These are phyloP conservation scores for Xiphydria camelus DNA, from an alignment of 2,888 invertebrate genomes.

Conservation along the genomic window DNA sequence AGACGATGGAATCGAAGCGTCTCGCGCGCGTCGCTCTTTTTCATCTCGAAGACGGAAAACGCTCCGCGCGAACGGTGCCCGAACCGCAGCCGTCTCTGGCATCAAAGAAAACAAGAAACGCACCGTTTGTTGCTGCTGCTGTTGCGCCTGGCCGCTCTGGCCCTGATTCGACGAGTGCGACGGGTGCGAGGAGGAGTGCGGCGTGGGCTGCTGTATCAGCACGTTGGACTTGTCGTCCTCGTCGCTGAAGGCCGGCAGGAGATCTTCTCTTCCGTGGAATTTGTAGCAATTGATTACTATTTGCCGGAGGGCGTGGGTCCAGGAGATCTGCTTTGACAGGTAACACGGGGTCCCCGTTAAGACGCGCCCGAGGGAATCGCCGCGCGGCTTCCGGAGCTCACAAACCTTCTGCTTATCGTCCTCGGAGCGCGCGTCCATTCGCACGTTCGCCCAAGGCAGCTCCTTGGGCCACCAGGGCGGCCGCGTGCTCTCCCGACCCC, in stretches of 20 bases:
- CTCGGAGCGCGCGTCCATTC: constrained; percentile 95
- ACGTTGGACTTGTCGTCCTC: constrained; percentile 80
- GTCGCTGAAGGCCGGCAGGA: constrained; percentile 91
- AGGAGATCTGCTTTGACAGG: constrained; percentile 78
- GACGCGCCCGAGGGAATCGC: constrained; percentile 3
- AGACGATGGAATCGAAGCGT: no score
- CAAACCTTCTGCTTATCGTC: constrained; percentile 94
- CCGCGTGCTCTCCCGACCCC: constrained; percentile 94
- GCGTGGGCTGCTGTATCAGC: constrained; percentile 61
- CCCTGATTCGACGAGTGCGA: constrained; percentile 43
- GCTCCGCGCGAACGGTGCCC: no score
- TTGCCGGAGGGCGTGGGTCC: constrained; percentile 95
- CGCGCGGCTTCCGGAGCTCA: no score
- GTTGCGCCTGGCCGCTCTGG: constrained; percentile 42
- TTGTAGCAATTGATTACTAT: constrained; percentile 98
- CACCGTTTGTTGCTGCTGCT: constrained; percentile 24
- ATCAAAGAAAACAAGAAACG: no score
- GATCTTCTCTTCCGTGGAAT: constrained; percentile 94
- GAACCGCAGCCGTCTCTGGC: no score
- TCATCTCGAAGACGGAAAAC: no score
- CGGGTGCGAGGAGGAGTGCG: constrained; percentile 47
- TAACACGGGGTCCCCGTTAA: neutral
- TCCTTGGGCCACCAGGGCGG: constrained; percentile 99
- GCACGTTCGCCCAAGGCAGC: constrained; percentile 96
- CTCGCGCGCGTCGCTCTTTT: no score